phyloP scores from a whole-genome alignment of 2,797 vertebrate species.

The Paguma larvata region DNA sequence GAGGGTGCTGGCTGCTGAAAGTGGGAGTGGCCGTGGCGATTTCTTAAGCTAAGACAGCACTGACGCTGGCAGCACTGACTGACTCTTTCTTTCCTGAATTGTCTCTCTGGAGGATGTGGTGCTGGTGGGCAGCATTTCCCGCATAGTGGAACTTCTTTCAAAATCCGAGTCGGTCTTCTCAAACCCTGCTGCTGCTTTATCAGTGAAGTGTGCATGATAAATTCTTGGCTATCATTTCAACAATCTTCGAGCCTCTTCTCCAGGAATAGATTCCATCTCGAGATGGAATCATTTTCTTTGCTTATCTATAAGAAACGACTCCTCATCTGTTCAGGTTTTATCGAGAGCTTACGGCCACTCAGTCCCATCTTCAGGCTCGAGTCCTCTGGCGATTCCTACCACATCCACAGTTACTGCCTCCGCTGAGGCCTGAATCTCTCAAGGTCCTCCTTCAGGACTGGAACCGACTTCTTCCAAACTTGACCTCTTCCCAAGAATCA shows the following conservation, averaged over 20 bases:
- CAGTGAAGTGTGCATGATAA: background rate
- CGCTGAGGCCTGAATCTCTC: background rate
- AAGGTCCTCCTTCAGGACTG: accelerated
- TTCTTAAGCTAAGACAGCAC: background rate
- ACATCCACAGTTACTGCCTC: background rate
- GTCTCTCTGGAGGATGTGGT: background rate
- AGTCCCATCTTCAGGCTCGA: background rate
- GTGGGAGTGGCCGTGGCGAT: background rate
- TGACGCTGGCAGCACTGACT: too few species aligned
- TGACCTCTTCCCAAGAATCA: background rate
- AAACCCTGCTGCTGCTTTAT: background rate
- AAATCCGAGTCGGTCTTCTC: background rate
- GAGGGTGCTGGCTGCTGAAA: background rate
- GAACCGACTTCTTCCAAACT: background rate
- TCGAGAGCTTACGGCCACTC: accelerated
- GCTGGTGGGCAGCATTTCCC: background rate
- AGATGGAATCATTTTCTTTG: background rate
- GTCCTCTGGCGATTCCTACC: background rate
- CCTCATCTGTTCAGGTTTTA: background rate
- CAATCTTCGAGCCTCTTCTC: background rate
- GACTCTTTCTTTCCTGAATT: background rate
- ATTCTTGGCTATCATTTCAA: background rate
- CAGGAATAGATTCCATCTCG: background rate
- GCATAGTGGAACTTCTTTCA: background rate
- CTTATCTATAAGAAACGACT: background rate